Evolutionary conservation across 1,140 invertebrate genomes (phyloP).

Genomic region (Drosophila persimilis): DNA sequence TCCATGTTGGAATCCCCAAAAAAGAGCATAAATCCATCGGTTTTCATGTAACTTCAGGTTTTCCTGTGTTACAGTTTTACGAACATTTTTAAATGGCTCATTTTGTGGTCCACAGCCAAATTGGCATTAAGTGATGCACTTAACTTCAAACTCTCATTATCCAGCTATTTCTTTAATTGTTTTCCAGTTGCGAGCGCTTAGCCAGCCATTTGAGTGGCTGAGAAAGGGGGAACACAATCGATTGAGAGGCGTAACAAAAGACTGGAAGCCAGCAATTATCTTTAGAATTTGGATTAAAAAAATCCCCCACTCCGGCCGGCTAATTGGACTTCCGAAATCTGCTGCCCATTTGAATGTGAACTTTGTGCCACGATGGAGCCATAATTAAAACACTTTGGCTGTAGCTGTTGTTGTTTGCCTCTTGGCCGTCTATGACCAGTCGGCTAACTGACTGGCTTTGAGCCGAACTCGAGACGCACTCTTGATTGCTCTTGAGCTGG

Average conservation of each 20-base stretch:
- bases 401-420: constrained; percentile 8
- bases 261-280: constrained; percentile 38
- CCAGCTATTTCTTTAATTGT: constrained; percentile 58
- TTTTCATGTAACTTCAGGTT: not conserved
- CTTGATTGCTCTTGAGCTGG: constrained; percentile 48
- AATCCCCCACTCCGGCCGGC: constrained; percentile 2
- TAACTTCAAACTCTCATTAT: constrained; percentile 47
- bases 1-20: no score
- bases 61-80: constrained; percentile 39
- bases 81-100: constrained; percentile 25
- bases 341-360: constrained; percentile 42
- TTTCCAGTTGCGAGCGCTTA: constrained; percentile 2
- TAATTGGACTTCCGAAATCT: constrained; percentile 22
- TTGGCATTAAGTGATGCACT: constrained; percentile 52
- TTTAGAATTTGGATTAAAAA: constrained; percentile 46
- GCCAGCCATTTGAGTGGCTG: constrained; percentile 28
- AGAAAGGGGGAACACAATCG: constrained; percentile 31
- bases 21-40: not conserved
- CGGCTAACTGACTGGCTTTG: constrained; percentile 25
- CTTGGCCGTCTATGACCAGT: constrained; percentile 37
- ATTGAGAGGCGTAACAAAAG: constrained; percentile 62
- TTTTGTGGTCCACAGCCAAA: constrained; percentile 44
- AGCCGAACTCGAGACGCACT: constrained; percentile 43
- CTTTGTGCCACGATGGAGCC: constrained; percentile 34
- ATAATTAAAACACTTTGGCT: constrained; percentile 52